phyloP scores from a whole-genome alignment of 2,888 invertebrate species.

The Microctonus aethiopoides region DNA sequence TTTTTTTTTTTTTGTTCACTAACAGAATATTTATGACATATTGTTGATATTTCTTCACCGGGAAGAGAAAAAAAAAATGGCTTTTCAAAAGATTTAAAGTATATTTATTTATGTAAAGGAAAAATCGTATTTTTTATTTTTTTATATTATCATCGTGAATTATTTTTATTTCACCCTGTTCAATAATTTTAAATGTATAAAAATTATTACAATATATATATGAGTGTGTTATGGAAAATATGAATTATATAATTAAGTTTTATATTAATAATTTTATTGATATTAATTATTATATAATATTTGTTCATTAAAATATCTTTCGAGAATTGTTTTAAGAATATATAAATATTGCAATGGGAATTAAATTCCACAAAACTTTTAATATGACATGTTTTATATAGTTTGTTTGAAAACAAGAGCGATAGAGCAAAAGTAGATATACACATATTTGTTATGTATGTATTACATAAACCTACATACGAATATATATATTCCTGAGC shows the following conservation, averaged over 20 bases:
- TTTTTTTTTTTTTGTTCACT: background rate
- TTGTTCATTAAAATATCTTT: background rate
- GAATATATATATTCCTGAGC: conserved; percentile 4
- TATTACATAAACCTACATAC: background rate
- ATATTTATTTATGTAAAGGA: no score
- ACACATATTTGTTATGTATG: background rate
- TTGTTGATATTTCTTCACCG: background rate
- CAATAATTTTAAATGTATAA: no score
- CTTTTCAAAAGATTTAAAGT: background rate
- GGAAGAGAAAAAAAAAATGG: no score
- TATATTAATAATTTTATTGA: no score
- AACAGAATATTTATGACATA: background rate
- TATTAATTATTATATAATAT: no score
- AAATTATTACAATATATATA: no score
- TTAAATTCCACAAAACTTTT: background rate
- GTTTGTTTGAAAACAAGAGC: conserved; percentile 14
- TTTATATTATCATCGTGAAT: no score
- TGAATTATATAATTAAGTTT: no score
- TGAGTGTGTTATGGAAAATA: no score
- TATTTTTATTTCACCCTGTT: no score
- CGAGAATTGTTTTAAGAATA: background rate
- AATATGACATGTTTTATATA: background rate
- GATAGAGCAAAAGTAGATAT: background rate
- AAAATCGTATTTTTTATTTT: no score
- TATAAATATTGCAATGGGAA: background rate